phyloP scores from a whole-genome alignment of 1,140 invertebrate genomes.

The Macrostomum lignano region DNA sequence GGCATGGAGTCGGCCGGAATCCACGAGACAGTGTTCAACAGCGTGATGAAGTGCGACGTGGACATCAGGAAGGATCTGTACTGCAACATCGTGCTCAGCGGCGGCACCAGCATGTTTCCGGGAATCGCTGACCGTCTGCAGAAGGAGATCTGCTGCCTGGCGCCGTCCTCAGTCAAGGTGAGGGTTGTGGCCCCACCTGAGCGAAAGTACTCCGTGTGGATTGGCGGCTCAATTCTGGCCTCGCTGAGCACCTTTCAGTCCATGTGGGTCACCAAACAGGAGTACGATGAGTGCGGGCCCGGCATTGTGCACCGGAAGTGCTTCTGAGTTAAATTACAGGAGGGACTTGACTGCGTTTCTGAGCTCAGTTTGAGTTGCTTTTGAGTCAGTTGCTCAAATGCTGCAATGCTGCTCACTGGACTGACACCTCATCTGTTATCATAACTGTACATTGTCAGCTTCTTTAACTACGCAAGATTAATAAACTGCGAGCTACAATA shows the following conservation, averaged over 20 bases:
- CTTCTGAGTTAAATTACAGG: too few relatives aligned
- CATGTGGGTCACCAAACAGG: conserved; percentile 57
- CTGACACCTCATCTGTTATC: too few relatives aligned
- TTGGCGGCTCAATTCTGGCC: conserved; percentile 12
- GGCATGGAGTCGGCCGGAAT: conserved; percentile 30
- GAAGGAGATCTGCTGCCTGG: conserved; percentile 45
- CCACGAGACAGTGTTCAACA: conserved; percentile 51
- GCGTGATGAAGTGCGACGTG: conserved; percentile 39
- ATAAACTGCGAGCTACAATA: too few relatives aligned
- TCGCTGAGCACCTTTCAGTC: conserved; percentile 28
- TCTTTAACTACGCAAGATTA: too few relatives aligned
- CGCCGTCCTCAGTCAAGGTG: conserved; percentile 45
- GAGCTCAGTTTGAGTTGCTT: too few relatives aligned
- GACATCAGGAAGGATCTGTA: conserved; percentile 67
- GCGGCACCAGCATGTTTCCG: conserved; percentile 85
- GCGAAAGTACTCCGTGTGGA: conserved; percentile 42
- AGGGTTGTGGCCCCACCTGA: conserved; percentile 59
- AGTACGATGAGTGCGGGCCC: conserved; percentile 67
- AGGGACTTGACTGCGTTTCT: too few relatives aligned
- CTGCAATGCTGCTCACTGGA: too few relatives aligned
- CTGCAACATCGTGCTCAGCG: conserved; percentile 66
- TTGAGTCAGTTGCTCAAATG: too few relatives aligned
- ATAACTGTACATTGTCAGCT: too few relatives aligned
- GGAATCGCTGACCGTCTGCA: conserved; percentile 50
- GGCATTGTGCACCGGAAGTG: conserved; percentile 70